Conservation (phyloP, 2,888 invertebrate genomes). For the Saturnia japonica region DNA sequence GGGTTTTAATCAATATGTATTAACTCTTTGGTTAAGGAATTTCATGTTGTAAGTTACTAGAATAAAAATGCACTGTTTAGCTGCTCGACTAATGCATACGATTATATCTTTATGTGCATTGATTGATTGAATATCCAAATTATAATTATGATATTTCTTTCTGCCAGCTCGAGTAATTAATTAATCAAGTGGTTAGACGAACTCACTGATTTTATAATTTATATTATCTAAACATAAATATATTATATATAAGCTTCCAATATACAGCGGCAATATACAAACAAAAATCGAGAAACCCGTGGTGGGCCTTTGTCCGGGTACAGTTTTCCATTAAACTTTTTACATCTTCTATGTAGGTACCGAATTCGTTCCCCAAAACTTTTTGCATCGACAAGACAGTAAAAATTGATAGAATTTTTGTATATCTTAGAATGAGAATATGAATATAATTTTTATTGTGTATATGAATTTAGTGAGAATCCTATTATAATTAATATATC, state of each 20-base stretch:
- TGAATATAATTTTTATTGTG: neutral
- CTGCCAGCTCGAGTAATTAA: too few relatives aligned
- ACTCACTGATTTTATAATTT: neutral
- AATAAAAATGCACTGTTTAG: too few relatives aligned
- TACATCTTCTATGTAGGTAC: slow-evolving; percentile 4
- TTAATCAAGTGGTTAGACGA: neutral
- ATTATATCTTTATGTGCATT: too few relatives aligned
- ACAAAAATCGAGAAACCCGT: neutral
- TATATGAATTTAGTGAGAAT: neutral
- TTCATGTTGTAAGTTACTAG: too few relatives aligned
- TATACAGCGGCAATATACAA: neutral
- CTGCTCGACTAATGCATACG: too few relatives aligned
- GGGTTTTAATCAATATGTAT: too few relatives aligned
- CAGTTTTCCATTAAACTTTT: slow-evolving; percentile 15
- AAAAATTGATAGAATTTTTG: neutral
- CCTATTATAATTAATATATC: neutral
- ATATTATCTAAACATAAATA: neutral
- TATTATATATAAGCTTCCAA: neutral
- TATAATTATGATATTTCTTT: too few relatives aligned
- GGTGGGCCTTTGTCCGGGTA: neutral
- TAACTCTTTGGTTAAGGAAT: too few relatives aligned
- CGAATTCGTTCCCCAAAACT: slow-evolving; percentile 2
- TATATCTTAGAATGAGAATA: neutral
- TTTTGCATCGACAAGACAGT: neutral
- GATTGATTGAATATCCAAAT: too few relatives aligned